Evolutionary conservation across 2,888 invertebrate species (phyloP).

Genomic region (Apamea crenata): DNA sequence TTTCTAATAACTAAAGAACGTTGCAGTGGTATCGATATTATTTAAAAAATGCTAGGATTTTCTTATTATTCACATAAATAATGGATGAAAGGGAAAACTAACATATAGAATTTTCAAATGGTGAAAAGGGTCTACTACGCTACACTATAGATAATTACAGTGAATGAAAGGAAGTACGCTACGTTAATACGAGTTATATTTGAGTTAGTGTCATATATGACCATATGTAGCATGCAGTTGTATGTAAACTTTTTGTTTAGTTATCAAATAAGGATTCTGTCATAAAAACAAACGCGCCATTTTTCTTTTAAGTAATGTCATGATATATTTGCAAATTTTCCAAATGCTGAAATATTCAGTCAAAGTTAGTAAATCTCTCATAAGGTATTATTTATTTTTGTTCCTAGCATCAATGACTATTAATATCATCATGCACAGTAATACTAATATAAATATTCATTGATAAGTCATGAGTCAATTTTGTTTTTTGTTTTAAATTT

Average conservation of each 20-base stretch:
- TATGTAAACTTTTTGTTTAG: background rate
- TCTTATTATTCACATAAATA: background rate
- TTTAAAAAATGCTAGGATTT: background rate
- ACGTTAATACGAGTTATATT: background rate
- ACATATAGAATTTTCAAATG: background rate
- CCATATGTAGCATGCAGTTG: background rate
- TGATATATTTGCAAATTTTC: conserved; percentile 1
- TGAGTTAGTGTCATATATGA: background rate
- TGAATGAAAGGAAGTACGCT: background rate
- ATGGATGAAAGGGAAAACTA: background rate
- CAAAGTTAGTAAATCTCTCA: background rate
- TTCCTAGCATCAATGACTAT: conserved; percentile 1
- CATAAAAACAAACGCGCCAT: background rate
- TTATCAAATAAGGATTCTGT: background rate
- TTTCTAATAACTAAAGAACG: background rate
- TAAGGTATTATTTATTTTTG: conserved; percentile 10
- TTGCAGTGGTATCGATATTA: background rate
- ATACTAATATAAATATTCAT: background rate
- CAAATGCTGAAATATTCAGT: conserved; percentile 29
- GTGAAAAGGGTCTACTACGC: background rate
- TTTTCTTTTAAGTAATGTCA: background rate
- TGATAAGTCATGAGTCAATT: conserved; percentile 49
- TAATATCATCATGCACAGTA: background rate
- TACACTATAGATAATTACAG: background rate
- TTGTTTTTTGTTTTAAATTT: conserved; percentile 36